Evolutionary conservation across 2,888 invertebrate species (phyloP), one percentile per base, ranked within the genome.

Genomic region (Lapara coniferarum): DNA sequence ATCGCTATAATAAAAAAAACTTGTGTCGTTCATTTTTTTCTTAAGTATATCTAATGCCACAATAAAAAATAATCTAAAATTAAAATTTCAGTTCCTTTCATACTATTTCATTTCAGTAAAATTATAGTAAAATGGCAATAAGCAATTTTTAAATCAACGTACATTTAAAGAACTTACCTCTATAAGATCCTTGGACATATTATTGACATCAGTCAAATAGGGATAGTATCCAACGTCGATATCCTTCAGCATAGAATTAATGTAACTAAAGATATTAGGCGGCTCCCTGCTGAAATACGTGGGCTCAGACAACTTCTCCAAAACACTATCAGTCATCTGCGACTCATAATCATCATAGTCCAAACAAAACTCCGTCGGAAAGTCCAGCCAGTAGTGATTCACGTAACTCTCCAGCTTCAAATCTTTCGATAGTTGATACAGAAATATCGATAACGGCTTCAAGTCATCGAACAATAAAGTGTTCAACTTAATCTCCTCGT

Each of bases 401-500:
- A 95, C 94, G 79, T 97, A 98, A 44, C 94, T 89, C 1, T 95
- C 91, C 69, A 97, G 91, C 70, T 95, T 95, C 78, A 98, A 94
- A 89, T 98, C 98, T 57, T 94, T 94, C 0, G 98, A 95, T 57
- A 98, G 84, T 82, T 97, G 97, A 81, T 96, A 95, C 52, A 98
- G 88, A 70, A 98, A 95, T 74, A 91, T 83, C 0, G 96, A 97
- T 56, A 98, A 83, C 0, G 96, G 94, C 69, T 95, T 94, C 72
- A 97, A 85, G 76, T 96, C 96, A 70, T 95, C 95, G 66, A 95
- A 94, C 75, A 97, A 89, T 0, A 97, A 90, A 0, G 95, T 95
- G 80, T 98, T 97, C 70, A 98, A 86, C 84, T 98, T 98, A 6
- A 98, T 92, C 83, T 98, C 98, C 94, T 99, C 98, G 81, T 98